Conservation (phyloP, 2,113 vertebrate genomes). For the Microcebus murinus region DNA sequence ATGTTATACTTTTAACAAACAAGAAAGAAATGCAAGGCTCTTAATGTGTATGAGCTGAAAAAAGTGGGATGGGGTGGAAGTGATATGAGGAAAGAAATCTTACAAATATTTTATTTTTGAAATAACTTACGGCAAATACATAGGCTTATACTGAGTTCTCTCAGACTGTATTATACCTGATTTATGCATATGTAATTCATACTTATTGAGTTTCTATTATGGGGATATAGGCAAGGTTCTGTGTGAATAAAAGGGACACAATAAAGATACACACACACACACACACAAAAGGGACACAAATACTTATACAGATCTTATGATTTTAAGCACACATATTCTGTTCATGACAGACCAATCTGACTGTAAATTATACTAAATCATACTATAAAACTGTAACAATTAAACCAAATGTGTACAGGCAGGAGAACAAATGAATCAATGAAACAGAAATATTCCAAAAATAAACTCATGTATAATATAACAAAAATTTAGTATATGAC, state of each 20-base stretch:
- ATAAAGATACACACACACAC: not conserved
- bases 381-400: not conserved
- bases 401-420: not conserved
- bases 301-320: not conserved
- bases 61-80: not conserved
- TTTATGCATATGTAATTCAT: not conserved
- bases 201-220: not conserved
- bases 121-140: not conserved
- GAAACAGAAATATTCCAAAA: slow-evolving; percentile 45
- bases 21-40: not conserved
- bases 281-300: not conserved
- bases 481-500: not conserved
- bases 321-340: slow-evolving; percentile 30
- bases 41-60: not conserved
- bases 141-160: not conserved
- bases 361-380: not conserved
- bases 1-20: not conserved
- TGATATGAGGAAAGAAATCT: slow-evolving; percentile 9
- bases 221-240: not conserved
- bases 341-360: not conserved
- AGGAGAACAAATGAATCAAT: not conserved
- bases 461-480: not conserved
- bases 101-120: slow-evolving; percentile 11
- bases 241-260: not conserved
- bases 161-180: not conserved